Base-by-base conservation (phyloP, 2,113 vertebrate species). In the Brachyistius frenatus region DNA sequence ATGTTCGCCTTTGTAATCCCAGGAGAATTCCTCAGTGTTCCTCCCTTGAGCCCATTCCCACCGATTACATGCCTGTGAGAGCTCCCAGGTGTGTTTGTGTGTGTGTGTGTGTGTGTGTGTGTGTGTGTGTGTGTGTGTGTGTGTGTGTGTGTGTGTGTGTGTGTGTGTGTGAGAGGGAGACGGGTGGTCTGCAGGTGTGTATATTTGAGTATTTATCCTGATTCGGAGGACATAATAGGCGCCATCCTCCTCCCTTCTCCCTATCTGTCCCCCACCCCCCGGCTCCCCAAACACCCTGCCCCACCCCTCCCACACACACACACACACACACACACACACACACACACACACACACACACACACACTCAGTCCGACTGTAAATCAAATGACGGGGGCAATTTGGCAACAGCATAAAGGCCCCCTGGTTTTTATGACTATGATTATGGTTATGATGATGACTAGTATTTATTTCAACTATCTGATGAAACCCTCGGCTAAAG, bases 371-470 rank as follows among this genome's bases (percentile, higher is more conserved):
- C 84, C 36, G 54, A 89, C 85, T 89, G 89, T 94, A 94, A 95
- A 95, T 93, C 92, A 91, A 87, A 90, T 80, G 86, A 80, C 72
- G 80, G 81, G 23, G 81, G 87, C 92, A 90, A 93, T 94, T 93
- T 93, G 93, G 93, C 90, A 83, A 53, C 85, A 73, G 80, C 86
- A 93, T 91, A 91, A 93, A 93, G 90, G 87, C 84, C 63, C 62
- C 82, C 85, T 79, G 66, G 72, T 77, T 89, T 93, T 94, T 94
- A 93, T 90, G 84, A 91, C 90, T 86, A 83, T 94, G 92, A 94
- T 94, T 93, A 94, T 90, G 91, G 87, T 91, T 92, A 92, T 92
- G 92, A 92, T 93, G 92, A 94, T 94, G 91, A 93, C 88, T 89
- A 83, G 90, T 91, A 92, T 94, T 93, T 94, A 91, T 93, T 90